Conservation (phyloP, 2,888 invertebrate genomes). For the Synergus itoensis region DNA sequence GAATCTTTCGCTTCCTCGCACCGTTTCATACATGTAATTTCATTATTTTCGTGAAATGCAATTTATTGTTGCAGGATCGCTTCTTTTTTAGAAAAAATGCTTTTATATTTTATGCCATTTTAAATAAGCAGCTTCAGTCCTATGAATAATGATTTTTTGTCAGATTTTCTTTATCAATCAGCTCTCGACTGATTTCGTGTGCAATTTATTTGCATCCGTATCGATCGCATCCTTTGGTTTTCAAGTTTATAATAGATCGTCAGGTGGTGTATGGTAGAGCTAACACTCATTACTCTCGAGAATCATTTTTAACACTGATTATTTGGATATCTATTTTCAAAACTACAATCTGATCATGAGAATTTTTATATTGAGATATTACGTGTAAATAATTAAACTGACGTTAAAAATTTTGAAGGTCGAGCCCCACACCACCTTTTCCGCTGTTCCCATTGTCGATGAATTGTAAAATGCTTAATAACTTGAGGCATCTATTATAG, state of each 20-base stretch:
- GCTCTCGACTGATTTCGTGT: not conserved
- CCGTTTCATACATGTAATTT: not conserved
- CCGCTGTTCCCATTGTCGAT: not conserved
- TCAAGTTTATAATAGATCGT: slow-evolving; percentile 8
- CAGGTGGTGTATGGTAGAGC: not conserved
- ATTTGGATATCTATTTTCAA: not conserved
- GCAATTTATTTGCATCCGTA: not conserved
- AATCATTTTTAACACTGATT: not conserved
- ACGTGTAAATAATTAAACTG: not conserved
- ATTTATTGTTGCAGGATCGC: not conserved
- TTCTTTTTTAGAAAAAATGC: not conserved
- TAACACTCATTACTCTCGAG: not conserved
- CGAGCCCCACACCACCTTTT: not conserved
- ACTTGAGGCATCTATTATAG: slow-evolving; percentile 7
- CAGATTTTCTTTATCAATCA: not conserved
- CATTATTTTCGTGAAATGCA: not conserved
- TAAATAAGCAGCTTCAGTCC: slow-evolving; percentile 1
- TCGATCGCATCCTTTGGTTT: not conserved
- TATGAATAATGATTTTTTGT: not conserved
- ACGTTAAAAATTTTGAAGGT: not conserved
- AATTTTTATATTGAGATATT: not conserved
- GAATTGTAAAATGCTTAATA: not conserved
- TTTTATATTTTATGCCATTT: slow-evolving; percentile 13
- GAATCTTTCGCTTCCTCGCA: slow-evolving; percentile 21
- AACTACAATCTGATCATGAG: not conserved